A percentile compares a stretch with the other conserved stretches of the same genome.
Evolutionary conservation across 2,113 vertebrate species (phyloP).

Genomic region (Scophthalmus maximus): DNA sequence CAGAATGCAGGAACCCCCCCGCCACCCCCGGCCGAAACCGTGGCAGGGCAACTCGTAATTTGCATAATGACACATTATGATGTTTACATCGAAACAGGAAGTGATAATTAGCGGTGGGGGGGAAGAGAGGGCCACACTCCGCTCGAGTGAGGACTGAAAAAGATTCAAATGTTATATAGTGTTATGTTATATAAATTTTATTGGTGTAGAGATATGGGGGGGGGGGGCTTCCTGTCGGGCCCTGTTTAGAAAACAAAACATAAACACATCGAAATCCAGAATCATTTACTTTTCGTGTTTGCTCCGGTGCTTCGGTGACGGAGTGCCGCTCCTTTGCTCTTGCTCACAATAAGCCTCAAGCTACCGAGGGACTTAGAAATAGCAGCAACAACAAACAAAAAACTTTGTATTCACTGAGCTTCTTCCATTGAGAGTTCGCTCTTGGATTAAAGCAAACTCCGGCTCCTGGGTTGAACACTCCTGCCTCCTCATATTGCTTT

Average conservation of each 20-base stretch:
- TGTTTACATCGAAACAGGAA: constrained; percentile 65
- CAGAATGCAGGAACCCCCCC: too few species aligned
- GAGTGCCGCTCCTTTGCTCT: too few species aligned
- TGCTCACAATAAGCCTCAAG: too few species aligned
- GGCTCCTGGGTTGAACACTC: neutral
- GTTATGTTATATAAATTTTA: too few species aligned
- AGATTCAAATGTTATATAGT: too few species aligned
- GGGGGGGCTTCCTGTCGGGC: neutral
- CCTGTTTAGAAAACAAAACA: constrained; percentile 39
- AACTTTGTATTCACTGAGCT: neutral
- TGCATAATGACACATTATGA: constrained; percentile 73
- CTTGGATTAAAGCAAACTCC: neutral
- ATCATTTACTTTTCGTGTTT: too few species aligned
- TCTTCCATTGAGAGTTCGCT: neutral
- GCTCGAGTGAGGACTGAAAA: too few species aligned
- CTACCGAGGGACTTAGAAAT: too few species aligned
- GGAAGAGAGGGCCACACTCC: neutral
- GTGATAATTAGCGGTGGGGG: constrained; percentile 51
- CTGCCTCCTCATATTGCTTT: neutral
- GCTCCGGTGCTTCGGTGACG: too few species aligned
- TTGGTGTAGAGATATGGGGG: too few species aligned
- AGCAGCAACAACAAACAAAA: too few species aligned
- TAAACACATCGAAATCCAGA: neutral
- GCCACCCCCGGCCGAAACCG: too few species aligned
- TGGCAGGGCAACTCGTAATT: constrained; percentile 52